Evolutionary conservation across 92 coral and sea anemone species (phyloP), one percentile per base, ranked within the genome.

Genomic region (Micromussa lordhowensis): DNA sequence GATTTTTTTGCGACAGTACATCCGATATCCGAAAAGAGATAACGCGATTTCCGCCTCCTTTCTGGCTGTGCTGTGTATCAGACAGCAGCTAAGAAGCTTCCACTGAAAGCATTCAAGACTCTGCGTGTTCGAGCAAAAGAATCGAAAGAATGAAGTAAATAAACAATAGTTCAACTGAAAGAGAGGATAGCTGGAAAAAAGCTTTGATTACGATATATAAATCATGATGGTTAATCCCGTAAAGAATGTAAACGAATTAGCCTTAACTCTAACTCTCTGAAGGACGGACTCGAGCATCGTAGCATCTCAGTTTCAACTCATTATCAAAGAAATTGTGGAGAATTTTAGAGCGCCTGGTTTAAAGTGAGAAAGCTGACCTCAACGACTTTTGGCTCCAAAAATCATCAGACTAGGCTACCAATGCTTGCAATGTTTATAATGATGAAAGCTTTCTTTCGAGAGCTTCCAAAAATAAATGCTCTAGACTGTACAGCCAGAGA

Each of bases 41-140:
- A 75, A 75, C 51, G 40, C n/a, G 80, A 75, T 75, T 75, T 75
- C 80, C 80, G 80, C 24, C 19, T 51, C 24, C 57, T 24, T 11
- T 17, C 30, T 21, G 1, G 68, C 68, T 18, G 68, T 22, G 68
- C n/a, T 2, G 12, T 24, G 58, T 75, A 40, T 44, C 80, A 75
- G 22, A 75, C 12, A 18, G 57, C 80, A 75, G 12, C 11, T 44
- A 75, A 38, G 59, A n/a, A 51, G 80, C 57, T 44, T 48, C 51
- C 51, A 44, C 51, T 44, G 12, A 44, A 44, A 44, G 10, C 10
- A n/a, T 44, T 8, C 80, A 75, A 40, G 53, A 75, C 28, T 22
- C 57, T 15, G 18, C 58, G 54, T 2, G 71, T 66, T 66, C 71
- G 71, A 14, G 71, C 1, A 26, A 66, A 66, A 66, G 71, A 66